These are phyloP conservation scores for Steromphala cineraria DNA, from an alignment of 2,888 invertebrate species.

Conservation along the genomic window DNA sequence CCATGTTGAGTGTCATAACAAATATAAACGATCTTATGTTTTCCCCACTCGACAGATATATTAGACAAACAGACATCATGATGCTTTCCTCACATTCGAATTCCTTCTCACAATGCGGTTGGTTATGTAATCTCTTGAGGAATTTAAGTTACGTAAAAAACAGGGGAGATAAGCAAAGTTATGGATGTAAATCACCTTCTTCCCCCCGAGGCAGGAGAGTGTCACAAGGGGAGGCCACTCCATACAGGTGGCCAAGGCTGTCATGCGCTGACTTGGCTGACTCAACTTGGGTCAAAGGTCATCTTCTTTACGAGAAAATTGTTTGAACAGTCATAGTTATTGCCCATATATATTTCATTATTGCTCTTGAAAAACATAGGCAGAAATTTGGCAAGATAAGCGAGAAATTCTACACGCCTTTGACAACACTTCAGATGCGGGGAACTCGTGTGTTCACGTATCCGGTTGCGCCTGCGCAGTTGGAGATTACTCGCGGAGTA, in stretches of 20 bases:
- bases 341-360: slow-evolving; percentile 24
- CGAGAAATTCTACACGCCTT: background rate
- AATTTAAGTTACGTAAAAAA: background rate
- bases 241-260: background rate
- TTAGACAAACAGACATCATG: too few relatives aligned
- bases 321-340: slow-evolving; percentile 25
- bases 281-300: background rate
- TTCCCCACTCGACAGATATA: too few relatives aligned
- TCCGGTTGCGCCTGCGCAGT: slow-evolving; percentile 22
- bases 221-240: background rate
- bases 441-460: slow-evolving; percentile 3
- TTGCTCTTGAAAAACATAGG: slow-evolving; percentile 13
- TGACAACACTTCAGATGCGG: slow-evolving; percentile 1
- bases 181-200: background rate
- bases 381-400: slow-evolving; percentile 24
- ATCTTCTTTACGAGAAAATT: slow-evolving; percentile 7
- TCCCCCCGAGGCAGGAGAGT: background rate
- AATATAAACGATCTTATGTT: too few relatives aligned
- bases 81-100: too few relatives aligned
- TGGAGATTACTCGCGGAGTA: background rate
- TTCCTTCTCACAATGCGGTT: background rate
- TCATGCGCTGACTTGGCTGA: background rate
- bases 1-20: too few relatives aligned
- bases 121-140: background rate
- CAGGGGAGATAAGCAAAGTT: background rate